A percentile compares a stretch with the other conserved stretches of the same genome.
phyloP scores from a whole-genome alignment of 2,888 invertebrate genomes.

The Spisula subtruncata region DNA sequence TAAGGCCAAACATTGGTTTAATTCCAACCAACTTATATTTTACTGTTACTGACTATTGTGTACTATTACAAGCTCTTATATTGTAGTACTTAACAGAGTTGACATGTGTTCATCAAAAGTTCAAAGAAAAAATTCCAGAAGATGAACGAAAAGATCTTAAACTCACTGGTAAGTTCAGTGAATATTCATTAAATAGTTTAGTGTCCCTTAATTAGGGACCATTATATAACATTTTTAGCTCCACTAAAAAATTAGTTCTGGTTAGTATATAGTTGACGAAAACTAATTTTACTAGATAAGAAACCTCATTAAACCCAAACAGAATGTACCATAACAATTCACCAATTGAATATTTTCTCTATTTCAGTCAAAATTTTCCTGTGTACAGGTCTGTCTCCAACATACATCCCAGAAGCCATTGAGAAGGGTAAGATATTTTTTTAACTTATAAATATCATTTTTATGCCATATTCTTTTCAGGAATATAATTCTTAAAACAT shows the following conservation, averaged over 20 bases:
- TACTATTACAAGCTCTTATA: conserved; percentile 34
- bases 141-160: conserved; percentile 84
- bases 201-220: no score
- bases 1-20: no score
- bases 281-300: no score
- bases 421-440: conserved; percentile 92
- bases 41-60: conserved; percentile 30
- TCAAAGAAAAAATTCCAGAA: conserved; percentile 76
- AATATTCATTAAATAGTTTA: background rate
- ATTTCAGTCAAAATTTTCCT: conserved; percentile 93
- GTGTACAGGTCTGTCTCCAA: conserved; percentile 90
- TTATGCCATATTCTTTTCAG: no score
- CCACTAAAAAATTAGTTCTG: background rate
- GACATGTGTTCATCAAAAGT: conserved; percentile 75
- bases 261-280: no score
- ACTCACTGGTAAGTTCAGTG: conserved; percentile 79
- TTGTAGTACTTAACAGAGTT: conserved; percentile 79
- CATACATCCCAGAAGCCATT: conserved; percentile 92
- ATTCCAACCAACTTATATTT: no score
- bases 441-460: no score
- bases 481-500: no score
- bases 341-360: background rate
- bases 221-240: background rate
- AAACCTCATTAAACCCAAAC: no score
- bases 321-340: no score